Conservation (phyloP, 2,888 invertebrate species). For the Sepiola atlantica region DNA sequence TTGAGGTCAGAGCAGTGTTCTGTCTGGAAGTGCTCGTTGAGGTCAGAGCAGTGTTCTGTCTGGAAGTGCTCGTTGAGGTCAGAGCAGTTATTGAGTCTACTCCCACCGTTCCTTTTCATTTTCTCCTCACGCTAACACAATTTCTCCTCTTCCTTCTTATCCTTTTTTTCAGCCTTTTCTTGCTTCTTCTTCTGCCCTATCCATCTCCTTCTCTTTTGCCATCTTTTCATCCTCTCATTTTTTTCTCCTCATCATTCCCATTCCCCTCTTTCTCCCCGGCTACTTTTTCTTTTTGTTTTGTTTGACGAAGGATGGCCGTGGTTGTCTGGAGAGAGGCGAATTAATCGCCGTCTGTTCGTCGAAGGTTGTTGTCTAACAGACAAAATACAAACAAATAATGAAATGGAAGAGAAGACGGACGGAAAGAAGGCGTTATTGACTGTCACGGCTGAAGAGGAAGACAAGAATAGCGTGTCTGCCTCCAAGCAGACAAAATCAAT, state of each 20-base stretch:
- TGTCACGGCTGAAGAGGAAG: neutral
- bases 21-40: too few species aligned
- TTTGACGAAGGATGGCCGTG: slow-evolving; percentile 32
- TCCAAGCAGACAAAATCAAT: neutral
- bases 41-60: too few species aligned
- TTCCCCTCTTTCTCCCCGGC: neutral
- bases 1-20: too few species aligned
- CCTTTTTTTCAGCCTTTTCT: too few species aligned
- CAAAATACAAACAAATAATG: neutral
- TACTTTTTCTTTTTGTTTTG: neutral
- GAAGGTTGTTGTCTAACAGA: neutral
- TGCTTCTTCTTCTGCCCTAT: too few species aligned
- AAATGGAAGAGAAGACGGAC: neutral
- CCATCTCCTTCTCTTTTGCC: too few species aligned
- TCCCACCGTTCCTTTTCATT: too few species aligned
- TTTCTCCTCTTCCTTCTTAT: too few species aligned
- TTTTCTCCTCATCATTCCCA: neutral
- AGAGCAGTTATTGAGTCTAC: too few species aligned
- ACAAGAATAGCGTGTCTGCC: neutral
- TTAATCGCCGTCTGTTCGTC: neutral
- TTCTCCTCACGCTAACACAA: too few species aligned
- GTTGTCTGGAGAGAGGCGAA: neutral
- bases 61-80: too few species aligned
- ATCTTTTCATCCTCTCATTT: too few species aligned
- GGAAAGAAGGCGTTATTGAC: neutral